These are phyloP conservation scores for Priocnemis perturbator DNA, from an alignment of 2,888 invertebrate genomes.

Conservation along the genomic window DNA sequence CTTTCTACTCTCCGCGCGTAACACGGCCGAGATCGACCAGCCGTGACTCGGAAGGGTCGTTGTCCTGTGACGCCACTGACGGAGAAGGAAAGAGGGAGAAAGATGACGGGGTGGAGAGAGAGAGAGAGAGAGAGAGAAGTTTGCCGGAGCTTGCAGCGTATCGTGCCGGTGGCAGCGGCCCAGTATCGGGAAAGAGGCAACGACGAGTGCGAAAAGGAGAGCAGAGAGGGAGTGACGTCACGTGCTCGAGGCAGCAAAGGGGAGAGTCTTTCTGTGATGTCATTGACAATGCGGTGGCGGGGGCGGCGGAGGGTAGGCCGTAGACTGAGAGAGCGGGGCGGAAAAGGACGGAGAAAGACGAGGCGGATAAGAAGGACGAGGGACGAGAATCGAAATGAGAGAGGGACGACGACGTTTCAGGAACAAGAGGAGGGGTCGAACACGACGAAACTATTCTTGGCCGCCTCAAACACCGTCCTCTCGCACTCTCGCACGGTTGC, in stretches of 20 bases:
- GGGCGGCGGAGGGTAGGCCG: background rate
- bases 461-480: slow-evolving; percentile 47
- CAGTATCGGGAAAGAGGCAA: slow-evolving; percentile 9
- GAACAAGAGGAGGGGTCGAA: slow-evolving; percentile 49
- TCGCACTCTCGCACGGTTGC: slow-evolving; percentile 39
- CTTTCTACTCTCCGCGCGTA: slow-evolving; percentile 4
- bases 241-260: slow-evolving; percentile 5
- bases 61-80: slow-evolving; percentile 50
- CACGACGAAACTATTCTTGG: slow-evolving; percentile 53
- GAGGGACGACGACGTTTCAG: slow-evolving; percentile 36
- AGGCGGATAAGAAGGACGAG: background rate
- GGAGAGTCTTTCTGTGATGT: slow-evolving; percentile 44
- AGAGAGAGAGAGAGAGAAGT: slow-evolving; percentile 19
- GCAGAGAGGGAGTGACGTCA: slow-evolving; percentile 33
- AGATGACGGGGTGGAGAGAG: slow-evolving; percentile 10
- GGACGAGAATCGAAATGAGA: slow-evolving; percentile 8
- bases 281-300: slow-evolving; percentile 43
- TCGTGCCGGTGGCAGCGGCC: slow-evolving; percentile 18
- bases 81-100: slow-evolving; percentile 6
- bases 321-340: slow-evolving; percentile 10
- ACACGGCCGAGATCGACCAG: slow-evolving; percentile 17
- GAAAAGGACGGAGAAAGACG: background rate
- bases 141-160: slow-evolving; percentile 7
- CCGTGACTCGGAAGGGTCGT: slow-evolving; percentile 47
- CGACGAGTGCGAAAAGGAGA: slow-evolving; percentile 29